Evolutionary conservation across 2,113 vertebrate genomes (phyloP).

Genomic region (Myodes glareolus): DNA sequence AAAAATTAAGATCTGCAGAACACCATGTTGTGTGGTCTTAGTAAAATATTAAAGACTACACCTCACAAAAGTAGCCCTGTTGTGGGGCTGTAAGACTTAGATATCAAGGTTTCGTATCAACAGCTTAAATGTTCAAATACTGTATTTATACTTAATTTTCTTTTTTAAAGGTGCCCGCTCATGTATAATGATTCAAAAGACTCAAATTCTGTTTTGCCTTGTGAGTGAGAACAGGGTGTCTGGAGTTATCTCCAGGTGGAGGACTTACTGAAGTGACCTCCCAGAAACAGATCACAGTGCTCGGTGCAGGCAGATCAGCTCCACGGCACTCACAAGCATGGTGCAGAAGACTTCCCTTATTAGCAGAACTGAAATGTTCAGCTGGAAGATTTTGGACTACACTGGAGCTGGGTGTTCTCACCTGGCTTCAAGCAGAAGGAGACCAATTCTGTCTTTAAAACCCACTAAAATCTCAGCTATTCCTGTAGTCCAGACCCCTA

Average conservation of each 20-base stretch:
- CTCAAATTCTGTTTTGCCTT: neutral
- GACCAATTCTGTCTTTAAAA: neutral
- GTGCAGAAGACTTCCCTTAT: neutral
- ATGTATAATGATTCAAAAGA: neutral
- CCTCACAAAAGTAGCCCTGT: neutral
- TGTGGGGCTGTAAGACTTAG: neutral
- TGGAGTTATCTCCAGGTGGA: neutral
- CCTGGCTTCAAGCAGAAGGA: neutral
- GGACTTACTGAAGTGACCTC: neutral
- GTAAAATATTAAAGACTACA: neutral
- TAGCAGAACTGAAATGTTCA: neutral
- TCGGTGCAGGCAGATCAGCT: neutral
- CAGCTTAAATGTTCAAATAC: neutral
- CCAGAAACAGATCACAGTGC: neutral
- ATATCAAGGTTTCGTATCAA: neutral
- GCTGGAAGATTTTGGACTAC: neutral
- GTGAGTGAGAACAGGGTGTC: neutral
- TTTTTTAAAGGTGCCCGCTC: neutral
- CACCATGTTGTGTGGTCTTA: neutral
- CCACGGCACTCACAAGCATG: neutral
- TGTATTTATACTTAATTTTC: neutral
- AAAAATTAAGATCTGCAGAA: neutral
- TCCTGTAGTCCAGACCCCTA: neutral
- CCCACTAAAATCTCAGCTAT: neutral
- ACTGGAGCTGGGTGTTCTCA: neutral